Evolutionary conservation across 2,888 invertebrate species (phyloP), one percentile per base, ranked within the genome.

Genomic region (Gasteruption jaculator): DNA sequence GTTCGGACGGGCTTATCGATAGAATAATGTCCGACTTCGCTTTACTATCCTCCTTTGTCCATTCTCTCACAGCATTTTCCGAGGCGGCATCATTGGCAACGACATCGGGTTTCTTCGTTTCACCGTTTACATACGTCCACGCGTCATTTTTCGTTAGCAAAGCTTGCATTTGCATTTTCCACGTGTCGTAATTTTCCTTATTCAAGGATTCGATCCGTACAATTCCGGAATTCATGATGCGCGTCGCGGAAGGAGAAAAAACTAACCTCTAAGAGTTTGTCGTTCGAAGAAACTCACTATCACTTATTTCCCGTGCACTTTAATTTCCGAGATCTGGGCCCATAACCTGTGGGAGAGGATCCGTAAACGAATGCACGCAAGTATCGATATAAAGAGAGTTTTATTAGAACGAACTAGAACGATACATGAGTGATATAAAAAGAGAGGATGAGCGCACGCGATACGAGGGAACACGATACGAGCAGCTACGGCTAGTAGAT

Each of bases 1-100:
- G 30, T 35, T 43, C 39, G 5, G 27, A 8, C 10, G 35, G 20
- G 18, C 35, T 21, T 12, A 46, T 31, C 8, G 33, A 19, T n/a
- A 46, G 8, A 26, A 43, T 35, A 10, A 46, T 24, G 12, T 43
- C 38, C 8, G 42, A 35, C 35, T 26, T 24, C 15, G 46, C 43
- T 27, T 46, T 46, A 16, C 20, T 27, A 41, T 44, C 32, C 2
- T 27, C 36, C 11, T 12, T 36, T 2, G 12, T 22, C 43, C 38
- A 43, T 8, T 8, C 15, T 5, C 21, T n/a, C 16, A 20, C 19
- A 19, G 10, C 5, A 7, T 7, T 11, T 24, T 4, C 15, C 5
- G 24, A 29, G 7, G 6, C 29, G 6, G 7, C 7, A 14, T 36
- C 14, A 10, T 21, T 14, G 6, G 22, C 33, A 10, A 18, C 25